Base-by-base conservation (phyloP, 2,797 vertebrate species). In the Vireo griseus region DNA sequence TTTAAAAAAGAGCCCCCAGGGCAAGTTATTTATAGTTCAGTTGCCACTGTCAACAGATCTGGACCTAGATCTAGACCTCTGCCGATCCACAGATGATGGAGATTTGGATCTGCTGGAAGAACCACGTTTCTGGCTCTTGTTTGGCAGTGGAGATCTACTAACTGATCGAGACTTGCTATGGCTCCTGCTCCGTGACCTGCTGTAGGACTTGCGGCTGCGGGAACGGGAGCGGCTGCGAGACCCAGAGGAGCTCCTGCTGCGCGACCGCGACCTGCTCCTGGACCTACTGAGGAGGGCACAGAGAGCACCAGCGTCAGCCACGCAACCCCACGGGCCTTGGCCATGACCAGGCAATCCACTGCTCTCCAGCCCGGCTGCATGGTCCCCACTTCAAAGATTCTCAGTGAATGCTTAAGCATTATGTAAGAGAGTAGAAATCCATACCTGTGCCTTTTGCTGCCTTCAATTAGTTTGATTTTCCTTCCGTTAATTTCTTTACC, bases 401-500 rank as follows among this genome's bases (percentile, higher is more conserved):
- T n/a, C 29, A 11, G 0, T 2, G 0, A 17, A 5, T 3, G 17
- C 5, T 54, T 25, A 11, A 57, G 7, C 7, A 4, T 18, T 65
- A 50, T 6, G 42, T 17, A 15, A 10, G 4, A 24, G 20, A 71
- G 10, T 2, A 84, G 33, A 83, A 72, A 85, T 33, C 13, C 28
- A 6, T 98, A 98, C 98, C 98, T 98, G 95, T 98, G 98, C 48
- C 99, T 99, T 98, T 99, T 99, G 95, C 98, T 98, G 90, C 99
- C 99, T 97, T 99, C 99, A 31, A 99, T 98, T 97, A 99, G 97
- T 97, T 99, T 99, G 72, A 99, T 99, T 98, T 99, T 99, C 95
- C 99, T 99, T 95, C 99, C 99, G 97, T 99, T 99, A 93, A 99
- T 99, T 98, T 99, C 99, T 96, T 99, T 99, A 95, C 99, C 99